A percentile compares a stretch with the other conserved stretches of the same genome.
These are phyloP conservation scores for Pionites leucogaster DNA, from an alignment of 2,113 vertebrate genomes.

Conservation along the genomic window DNA sequence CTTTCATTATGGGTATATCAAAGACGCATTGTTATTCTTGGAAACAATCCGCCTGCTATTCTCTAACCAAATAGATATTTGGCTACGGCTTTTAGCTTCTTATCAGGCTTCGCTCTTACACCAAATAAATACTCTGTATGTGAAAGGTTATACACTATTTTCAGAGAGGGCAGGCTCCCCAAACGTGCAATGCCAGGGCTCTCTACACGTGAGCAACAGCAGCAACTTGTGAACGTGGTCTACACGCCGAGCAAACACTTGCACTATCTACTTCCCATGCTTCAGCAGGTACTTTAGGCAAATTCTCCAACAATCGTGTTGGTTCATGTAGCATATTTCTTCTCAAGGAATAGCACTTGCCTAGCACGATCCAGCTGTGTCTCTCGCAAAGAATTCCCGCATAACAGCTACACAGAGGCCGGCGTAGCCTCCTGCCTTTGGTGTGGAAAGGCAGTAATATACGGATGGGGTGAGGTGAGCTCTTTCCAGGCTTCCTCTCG, in stretches of 20 bases:
- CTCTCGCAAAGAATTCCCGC: conserved; percentile 11
- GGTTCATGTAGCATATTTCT: not conserved
- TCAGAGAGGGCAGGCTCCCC: not conserved
- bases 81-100: conserved; percentile 63
- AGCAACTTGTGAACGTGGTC: not conserved
- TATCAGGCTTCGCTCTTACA: conserved; percentile 44
- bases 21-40: conserved; percentile 64
- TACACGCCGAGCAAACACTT: not conserved
- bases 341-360: not conserved
- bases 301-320: not conserved
- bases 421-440: not conserved
- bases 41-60: conserved; percentile 60
- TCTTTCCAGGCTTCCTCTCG: not conserved
- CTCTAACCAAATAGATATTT: conserved; percentile 67
- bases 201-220: not conserved
- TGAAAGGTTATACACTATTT: conserved; percentile 47
- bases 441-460: conserved; percentile 3
- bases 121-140: conserved; percentile 56
- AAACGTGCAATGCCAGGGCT: not conserved
- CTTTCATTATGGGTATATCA: conserved; percentile 55
- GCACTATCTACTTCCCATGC: not conserved
- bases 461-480: not conserved
- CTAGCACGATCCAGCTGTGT: not conserved
- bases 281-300: conserved; percentile 1
- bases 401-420: not conserved